phyloP scores from a whole-genome alignment of 2,797 vertebrate species.

The Morelia viridis region DNA sequence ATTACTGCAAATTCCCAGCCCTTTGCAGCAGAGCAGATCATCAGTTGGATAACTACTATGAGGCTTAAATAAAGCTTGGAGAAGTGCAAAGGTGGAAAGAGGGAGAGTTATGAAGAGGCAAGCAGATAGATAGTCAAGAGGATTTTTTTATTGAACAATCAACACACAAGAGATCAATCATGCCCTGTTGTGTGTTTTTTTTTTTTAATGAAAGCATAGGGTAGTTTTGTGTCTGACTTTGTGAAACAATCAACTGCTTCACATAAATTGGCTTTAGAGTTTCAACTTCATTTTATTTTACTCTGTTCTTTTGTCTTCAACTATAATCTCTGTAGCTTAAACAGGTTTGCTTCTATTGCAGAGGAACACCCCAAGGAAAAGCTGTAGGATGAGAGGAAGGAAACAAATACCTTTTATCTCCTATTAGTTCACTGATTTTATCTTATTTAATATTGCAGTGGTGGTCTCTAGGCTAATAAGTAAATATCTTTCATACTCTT shows the following conservation, averaged over 20 bases:
- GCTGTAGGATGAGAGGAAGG: background rate
- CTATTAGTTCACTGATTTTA: background rate
- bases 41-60: background rate
- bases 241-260: background rate
- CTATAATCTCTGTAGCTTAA: background rate
- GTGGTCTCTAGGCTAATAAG: conserved; percentile 2
- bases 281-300: background rate
- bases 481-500: background rate
- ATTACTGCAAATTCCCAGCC: background rate
- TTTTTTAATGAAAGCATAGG: background rate
- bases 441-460: background rate
- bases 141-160: background rate
- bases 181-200: background rate
- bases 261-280: background rate
- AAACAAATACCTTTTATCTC: background rate
- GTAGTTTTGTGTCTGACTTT: background rate
- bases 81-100: background rate
- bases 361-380: background rate
- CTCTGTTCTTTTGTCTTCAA: background rate
- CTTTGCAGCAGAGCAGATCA: background rate
- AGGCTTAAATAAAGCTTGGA: background rate
- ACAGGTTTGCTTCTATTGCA: background rate
- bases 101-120: background rate
- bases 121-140: background rate
- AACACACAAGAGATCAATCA: background rate